Conservation (phyloP, 2,888 invertebrate genomes). For the Euphydryas editha region DNA sequence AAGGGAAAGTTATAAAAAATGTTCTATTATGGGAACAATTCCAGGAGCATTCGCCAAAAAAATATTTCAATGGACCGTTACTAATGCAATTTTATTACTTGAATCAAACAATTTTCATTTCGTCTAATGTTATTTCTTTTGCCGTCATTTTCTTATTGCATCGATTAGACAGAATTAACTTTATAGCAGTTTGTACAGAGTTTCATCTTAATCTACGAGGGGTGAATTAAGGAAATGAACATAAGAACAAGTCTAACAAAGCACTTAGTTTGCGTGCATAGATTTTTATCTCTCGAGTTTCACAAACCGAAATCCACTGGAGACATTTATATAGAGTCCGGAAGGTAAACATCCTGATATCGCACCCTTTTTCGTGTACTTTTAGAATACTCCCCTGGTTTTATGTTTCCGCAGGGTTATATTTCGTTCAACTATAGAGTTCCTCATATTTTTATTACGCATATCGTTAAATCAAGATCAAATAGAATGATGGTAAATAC, state of each 20-base stretch:
- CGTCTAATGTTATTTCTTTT: neutral
- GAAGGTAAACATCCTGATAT: constrained; percentile 65
- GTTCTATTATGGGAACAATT: constrained; percentile 20
- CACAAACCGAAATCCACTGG: constrained; percentile 41
- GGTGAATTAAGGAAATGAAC: constrained; percentile 25
- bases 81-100: neutral
- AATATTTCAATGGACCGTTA: neutral
- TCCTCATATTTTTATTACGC: constrained; percentile 77
- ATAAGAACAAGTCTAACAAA: constrained; percentile 11
- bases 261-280: constrained; percentile 18
- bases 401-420: constrained; percentile 76
- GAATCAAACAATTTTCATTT: neutral
- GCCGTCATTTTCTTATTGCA: constrained; percentile 12
- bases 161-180: constrained; percentile 11
- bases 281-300: constrained; percentile 28
- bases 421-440: constrained; percentile 67
- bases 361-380: constrained; percentile 52
- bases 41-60: constrained; percentile 10
- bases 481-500: constrained; percentile 37
- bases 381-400: constrained; percentile 56
- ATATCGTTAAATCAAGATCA: constrained; percentile 67
- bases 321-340: constrained; percentile 63
- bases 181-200: constrained; percentile 9
- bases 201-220: constrained; percentile 15
- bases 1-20: constrained; percentile 50